A percentile compares a stretch with the other conserved stretches of the same genome.
Conservation (phyloP, 2,888 invertebrate species). For the Crematogaster levior region DNA sequence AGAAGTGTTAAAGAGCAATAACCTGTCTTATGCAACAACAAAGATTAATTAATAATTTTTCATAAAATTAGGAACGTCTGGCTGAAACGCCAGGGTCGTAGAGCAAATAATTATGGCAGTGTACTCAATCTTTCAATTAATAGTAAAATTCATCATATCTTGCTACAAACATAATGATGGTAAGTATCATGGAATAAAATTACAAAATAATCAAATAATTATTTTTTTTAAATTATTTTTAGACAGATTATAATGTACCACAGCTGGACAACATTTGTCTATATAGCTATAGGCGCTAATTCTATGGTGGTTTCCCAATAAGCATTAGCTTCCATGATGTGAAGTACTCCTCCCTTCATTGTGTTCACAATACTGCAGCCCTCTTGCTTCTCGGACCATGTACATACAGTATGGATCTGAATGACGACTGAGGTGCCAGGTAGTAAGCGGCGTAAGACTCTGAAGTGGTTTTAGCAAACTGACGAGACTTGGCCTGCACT, state of each 20-base stretch:
- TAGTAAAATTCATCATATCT: constrained; percentile 94
- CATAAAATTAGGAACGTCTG: constrained; percentile 82
- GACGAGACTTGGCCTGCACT: constrained; percentile 89
- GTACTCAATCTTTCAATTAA: constrained; percentile 89
- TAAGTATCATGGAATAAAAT: constrained; percentile 79
- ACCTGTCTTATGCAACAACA: too few species aligned
- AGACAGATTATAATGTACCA: constrained; percentile 99
- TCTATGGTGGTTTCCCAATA: constrained; percentile 98
- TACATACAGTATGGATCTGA: constrained; percentile 95
- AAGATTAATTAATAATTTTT: constrained; percentile 48
- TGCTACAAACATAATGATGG: constrained; percentile 97
- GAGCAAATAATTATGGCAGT: constrained; percentile 89
- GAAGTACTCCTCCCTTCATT: constrained; percentile 95
- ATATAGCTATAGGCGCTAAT: constrained; percentile 98
- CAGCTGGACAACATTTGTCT: constrained; percentile 99
- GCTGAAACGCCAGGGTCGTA: constrained; percentile 86
- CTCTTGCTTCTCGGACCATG: constrained; percentile 94
- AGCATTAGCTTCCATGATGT: constrained; percentile 97
- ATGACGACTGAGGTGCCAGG: constrained; percentile 93
- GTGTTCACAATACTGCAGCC: constrained; percentile 96
- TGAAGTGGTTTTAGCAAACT: constrained; percentile 94
- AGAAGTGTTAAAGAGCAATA: constrained; percentile 86
- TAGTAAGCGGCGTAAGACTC: constrained; percentile 89
- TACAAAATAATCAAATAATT: too few species aligned
- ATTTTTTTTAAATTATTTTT: too few species aligned